Evolutionary conservation across 2,113 vertebrate genomes (phyloP), one percentile per base, ranked within the genome.

Genomic region (Oreochromis niloticus): DNA sequence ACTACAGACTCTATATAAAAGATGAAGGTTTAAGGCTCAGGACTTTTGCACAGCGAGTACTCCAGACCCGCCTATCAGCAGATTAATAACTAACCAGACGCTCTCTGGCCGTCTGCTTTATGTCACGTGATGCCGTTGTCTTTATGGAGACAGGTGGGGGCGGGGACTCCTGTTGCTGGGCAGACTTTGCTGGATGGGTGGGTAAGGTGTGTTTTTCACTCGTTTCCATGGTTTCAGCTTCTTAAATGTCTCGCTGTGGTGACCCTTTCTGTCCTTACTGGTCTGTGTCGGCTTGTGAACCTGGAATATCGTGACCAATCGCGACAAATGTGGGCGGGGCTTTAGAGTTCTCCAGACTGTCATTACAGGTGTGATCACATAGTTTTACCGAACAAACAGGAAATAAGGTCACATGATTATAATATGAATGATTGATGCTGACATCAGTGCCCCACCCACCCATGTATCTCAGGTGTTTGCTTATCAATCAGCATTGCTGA

Each of bases 221-320:
- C 1, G 3, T 39, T 66, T 39, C 32, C 32, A 63, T 63, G 17
- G 59, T n/a, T 63, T 36, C 59, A 63, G 9, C 9, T 36, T 63
- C 36, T 9, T 10, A 63, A n/a, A 36, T 63, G 59, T 63, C 36
- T 39, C 1, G 1, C 59, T 0, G 1, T n/a, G 32, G 59, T 63
- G 32, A 63, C 6, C 59, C 9, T 63, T 36, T 32, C 59, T 36
- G 19, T n/a, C 10, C 19, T 66, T 66, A 66, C 63, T 22, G 19
- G 63, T 22, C 63, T 68, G 63, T 22, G 10, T 41, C 2, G 3
- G 36, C n/a, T 68, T 9, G n/a, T 24, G 36, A 71, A n/a, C 17
- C 61, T 36, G 61, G 32, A 63, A 63, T 36, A n/a, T 63, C 6
- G 19, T 68, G 61, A 39, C 61, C 32, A 13, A 39, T 19, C 34